Percentiles rank a stretch among this genome's conserved stretches.
phyloP scores from a whole-genome alignment of 2,888 invertebrate species.

The Drosophila rellima region DNA sequence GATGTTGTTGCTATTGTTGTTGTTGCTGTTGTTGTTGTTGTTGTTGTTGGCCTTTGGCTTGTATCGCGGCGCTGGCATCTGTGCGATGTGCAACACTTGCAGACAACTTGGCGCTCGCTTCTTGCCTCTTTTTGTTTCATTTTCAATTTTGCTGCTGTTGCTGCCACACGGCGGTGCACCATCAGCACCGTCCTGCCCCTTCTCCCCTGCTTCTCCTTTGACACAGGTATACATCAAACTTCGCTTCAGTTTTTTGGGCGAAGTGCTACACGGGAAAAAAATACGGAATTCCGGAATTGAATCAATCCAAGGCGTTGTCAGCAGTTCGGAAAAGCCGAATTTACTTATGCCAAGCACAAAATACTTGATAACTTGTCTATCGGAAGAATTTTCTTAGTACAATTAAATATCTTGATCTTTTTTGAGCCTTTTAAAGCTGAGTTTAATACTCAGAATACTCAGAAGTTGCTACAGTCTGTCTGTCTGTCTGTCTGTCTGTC shows the following conservation, averaged over 20 bases:
- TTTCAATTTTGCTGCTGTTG: no score
- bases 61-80: slow-evolving; percentile 80
- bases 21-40: slow-evolving; percentile 33
- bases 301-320: no score
- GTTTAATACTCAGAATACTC: no score
- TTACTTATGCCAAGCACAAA: no score
- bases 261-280: no score
- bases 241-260: slow-evolving; percentile 9
- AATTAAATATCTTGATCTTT: no score
- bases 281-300: no score
- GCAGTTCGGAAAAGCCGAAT: no score
- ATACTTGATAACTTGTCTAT: no score
- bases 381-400: no score
- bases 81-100: slow-evolving; percentile 81
- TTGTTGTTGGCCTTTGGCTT: slow-evolving; percentile 76
- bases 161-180: background rate
- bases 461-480: slow-evolving; percentile 51
- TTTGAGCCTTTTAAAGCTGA: no score
- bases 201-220: slow-evolving; percentile 16
- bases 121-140: slow-evolving; percentile 15
- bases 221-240: slow-evolving; percentile 55
- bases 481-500: slow-evolving; percentile 51
- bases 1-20: background rate
- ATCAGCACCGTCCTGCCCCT: background rate
- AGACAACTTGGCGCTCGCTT: slow-evolving; percentile 79